A percentile compares a stretch with the other conserved stretches of the same genome.
Evolutionary conservation across 2,888 invertebrate genomes (phyloP).

Genomic region (Synergus itoensis): DNA sequence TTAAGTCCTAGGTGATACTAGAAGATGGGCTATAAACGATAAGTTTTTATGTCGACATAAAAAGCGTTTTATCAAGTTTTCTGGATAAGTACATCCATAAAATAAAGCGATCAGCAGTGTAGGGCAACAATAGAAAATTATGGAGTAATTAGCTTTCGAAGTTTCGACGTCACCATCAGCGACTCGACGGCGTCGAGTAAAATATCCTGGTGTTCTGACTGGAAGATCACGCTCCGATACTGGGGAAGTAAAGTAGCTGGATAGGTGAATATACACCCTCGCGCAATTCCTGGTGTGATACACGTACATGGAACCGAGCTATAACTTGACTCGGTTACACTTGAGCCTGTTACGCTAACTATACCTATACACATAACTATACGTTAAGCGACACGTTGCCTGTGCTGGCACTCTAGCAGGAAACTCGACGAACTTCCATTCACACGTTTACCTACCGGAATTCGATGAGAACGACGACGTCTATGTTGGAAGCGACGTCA

Average conservation of each 20-base stretch:
- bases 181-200: conserved; percentile 20
- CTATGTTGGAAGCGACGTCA: conserved; percentile 30
- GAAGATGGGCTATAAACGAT: conserved; percentile 12
- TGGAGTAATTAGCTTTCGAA: conserved; percentile 34
- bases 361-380: conserved; percentile 43
- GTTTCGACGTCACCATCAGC: conserved; percentile 25
- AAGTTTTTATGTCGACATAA: conserved; percentile 19
- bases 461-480: conserved; percentile 36
- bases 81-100: conserved; percentile 20
- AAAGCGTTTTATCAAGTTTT: conserved; percentile 30
- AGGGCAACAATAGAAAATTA: conserved; percentile 37
- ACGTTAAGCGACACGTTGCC: conserved; percentile 36
- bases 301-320: not conserved
- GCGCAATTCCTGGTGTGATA: conserved; percentile 5
- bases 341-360: conserved; percentile 51
- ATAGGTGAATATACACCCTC: conserved; percentile 21
- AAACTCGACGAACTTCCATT: conserved; percentile 40
- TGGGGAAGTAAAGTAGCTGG: conserved; percentile 30
- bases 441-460: conserved; percentile 38
- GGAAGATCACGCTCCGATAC: conserved; percentile 21
- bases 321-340: conserved; percentile 54
- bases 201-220: conserved; percentile 31
- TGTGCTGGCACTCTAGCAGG: conserved; percentile 28
- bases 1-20: conserved; percentile 1
- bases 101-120: conserved; percentile 27